Conservation (phyloP, 2,888 invertebrate genomes). For the Cerastis rubricosa region DNA sequence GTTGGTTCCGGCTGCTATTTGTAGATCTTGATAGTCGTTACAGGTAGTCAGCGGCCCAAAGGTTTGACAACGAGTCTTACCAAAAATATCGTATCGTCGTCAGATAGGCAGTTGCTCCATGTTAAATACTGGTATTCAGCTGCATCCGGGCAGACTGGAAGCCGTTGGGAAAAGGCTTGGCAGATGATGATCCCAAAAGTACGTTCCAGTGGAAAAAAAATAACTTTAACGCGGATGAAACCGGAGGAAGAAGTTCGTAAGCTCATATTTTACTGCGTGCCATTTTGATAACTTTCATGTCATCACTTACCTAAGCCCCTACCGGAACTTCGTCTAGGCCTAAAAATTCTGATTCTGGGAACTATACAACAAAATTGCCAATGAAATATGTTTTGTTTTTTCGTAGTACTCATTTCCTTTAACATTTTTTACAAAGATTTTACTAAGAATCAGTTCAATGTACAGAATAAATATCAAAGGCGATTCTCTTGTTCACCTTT, state of each 20-base stretch:
- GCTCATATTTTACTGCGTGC: constrained; percentile 32
- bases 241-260: background rate
- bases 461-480: constrained; percentile 21
- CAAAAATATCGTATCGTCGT: no score
- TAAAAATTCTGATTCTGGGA: background rate
- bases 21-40: no score
- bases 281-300: constrained; percentile 14
- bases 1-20: no score
- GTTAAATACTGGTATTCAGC: no score
- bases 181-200: no score
- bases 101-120: no score
- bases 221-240: background rate
- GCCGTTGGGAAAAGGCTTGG: no score
- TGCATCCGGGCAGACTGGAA: no score
- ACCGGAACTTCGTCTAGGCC: background rate
- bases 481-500: constrained; percentile 12
- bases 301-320: constrained; percentile 10
- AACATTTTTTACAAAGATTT: background rate
- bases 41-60: no score
- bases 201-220: background rate
- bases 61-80: no score
- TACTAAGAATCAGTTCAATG: background rate
- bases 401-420: constrained; percentile 16
- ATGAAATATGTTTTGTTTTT: background rate
- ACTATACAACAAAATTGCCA: constrained; percentile 10